These are phyloP conservation scores for Paraescarpia echinospica DNA, from an alignment of 1,140 invertebrate genomes.

Conservation along the genomic window DNA sequence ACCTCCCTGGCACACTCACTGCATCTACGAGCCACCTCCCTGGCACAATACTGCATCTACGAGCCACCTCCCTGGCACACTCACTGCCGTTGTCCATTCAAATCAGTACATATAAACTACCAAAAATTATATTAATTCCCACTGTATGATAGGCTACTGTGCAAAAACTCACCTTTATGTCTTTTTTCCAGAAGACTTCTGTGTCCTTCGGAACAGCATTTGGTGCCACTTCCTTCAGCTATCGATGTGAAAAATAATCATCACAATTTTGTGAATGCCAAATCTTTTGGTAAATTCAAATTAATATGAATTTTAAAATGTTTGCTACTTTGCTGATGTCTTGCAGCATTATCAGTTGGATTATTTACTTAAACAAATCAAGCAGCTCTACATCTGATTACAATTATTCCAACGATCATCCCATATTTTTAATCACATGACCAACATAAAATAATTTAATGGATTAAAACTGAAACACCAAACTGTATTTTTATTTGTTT, in stretches of 20 bases:
- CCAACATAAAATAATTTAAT: not conserved
- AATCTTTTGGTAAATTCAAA: slow-evolving; percentile 15
- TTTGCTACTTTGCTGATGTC: not conserved
- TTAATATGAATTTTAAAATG: not conserved
- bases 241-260: slow-evolving; percentile 36
- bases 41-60: too few relatives aligned
- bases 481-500: not conserved
- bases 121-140: too few relatives aligned
- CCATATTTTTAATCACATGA: not conserved
- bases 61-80: too few relatives aligned
- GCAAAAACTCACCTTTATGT: slow-evolving; percentile 71
- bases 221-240: slow-evolving; percentile 85
- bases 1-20: too few relatives aligned
- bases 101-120: too few relatives aligned
- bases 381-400: slow-evolving; percentile 5
- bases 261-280: slow-evolving; percentile 1
- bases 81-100: too few relatives aligned
- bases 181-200: slow-evolving; percentile 78
- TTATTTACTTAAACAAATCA: slow-evolving; percentile 11
- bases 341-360: not conserved
- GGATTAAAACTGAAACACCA: not conserved
- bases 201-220: slow-evolving; percentile 72
- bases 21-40: too few relatives aligned
- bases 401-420: not conserved
- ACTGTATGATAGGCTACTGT: too few relatives aligned